These are phyloP conservation scores for Allacma fusca DNA, from an alignment of 2,888 invertebrate genomes.

Conservation along the genomic window DNA sequence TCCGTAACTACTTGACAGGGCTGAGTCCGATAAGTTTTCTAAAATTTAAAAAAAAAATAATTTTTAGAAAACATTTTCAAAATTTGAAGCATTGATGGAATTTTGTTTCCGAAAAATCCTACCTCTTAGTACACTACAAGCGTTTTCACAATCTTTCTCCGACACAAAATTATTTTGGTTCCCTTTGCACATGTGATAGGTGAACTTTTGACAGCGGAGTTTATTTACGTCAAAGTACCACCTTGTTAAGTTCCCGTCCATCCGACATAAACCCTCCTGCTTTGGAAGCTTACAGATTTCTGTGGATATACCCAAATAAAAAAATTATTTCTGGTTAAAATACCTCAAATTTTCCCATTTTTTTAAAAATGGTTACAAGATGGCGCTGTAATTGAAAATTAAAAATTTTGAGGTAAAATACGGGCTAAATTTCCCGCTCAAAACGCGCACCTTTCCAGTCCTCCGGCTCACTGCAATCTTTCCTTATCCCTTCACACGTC, in stretches of 20 bases:
- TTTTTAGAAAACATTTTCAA: not conserved
- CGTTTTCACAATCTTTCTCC: slow-evolving; percentile 73
- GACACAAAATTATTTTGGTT: slow-evolving; percentile 87
- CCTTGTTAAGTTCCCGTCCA: slow-evolving; percentile 75
- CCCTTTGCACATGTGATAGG: slow-evolving; percentile 87
- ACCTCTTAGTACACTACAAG: slow-evolving; percentile 73
- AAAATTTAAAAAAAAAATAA: not conserved
- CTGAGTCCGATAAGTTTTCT: slow-evolving; percentile 20
- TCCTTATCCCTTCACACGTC: slow-evolving; percentile 52
- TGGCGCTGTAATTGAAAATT: no score
- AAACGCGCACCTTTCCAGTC: slow-evolving; percentile 44
- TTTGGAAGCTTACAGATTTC: slow-evolving; percentile 83
- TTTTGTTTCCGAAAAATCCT: slow-evolving; percentile 28
- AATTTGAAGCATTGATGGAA: not conserved
- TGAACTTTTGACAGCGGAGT: slow-evolving; percentile 80
- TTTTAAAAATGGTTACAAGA: no score
- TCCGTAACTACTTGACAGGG: not conserved
- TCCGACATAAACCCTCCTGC: slow-evolving; percentile 87
- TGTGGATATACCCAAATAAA: slow-evolving; percentile 63
- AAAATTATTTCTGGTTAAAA: no score
- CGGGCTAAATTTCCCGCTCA: not conserved
- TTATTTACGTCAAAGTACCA: slow-evolving; percentile 82
- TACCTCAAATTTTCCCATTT: no score
- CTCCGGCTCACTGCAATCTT: slow-evolving; percentile 45
- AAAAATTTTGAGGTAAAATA: not conserved